Evolutionary conservation across 2,113 vertebrate species (phyloP), one percentile per base, ranked within the genome.

Genomic region (Chauna torquata): DNA sequence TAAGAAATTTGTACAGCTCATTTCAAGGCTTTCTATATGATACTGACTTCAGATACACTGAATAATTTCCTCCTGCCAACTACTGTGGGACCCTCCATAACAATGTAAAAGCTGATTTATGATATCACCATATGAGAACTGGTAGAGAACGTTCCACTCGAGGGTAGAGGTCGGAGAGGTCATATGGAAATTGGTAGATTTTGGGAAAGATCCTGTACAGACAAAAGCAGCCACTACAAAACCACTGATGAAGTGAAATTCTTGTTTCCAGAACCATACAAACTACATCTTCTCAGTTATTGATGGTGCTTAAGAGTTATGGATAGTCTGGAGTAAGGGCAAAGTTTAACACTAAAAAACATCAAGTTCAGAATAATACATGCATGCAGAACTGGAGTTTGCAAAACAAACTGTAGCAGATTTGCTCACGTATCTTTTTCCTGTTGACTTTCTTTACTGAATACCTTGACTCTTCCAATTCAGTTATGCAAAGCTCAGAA

Each of bases 351-450:
- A 20, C 14, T 36, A 15, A 49, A 55, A 8, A 24, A 62, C 4
- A 8, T 15, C 20, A 36, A 38, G 12, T 42, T 55, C 71, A 40
- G 32, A 38, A 42, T 4, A 66, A 52, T 82, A 42, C 1, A 1
- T 40, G 32, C 25, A 17, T 34, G 12, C 4, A 40, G 28, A 28
- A 61, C 22, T 5, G 38, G n/a, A 38, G 22, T 15, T 36, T 12
- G 19, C 20, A 14, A 42, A n/a, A 24, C 8, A 9, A 24, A 11
- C 8, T 0, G 0, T 6, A 36, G 1, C 15, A 18, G 9, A 38
- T 75, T 4, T 40, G 7, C 4, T 12, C 2, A 15, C 10, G 49
- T 27, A 2, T 22, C 7, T 12, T 30, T 0, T 32, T 36, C n/a
- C 16, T 50, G 6, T 7, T 0, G 2, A 4, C 2, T 82, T 20